phyloP scores from a whole-genome alignment of 2,113 vertebrate genomes.

The Panthera uncia region DNA sequence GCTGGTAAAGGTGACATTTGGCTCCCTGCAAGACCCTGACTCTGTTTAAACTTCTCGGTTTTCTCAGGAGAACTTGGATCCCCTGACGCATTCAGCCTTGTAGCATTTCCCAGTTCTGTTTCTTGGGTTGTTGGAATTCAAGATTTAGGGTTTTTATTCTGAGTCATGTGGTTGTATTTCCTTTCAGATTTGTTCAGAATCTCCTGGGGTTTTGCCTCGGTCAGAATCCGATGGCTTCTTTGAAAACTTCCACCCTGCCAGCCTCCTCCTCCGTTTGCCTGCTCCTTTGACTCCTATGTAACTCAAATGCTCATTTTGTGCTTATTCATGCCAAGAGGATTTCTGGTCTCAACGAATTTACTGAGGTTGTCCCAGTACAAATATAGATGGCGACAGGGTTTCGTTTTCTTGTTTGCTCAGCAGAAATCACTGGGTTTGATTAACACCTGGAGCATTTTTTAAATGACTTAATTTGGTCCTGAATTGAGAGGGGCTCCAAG shows the following conservation, averaged over 20 bases:
- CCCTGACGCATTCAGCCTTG: no score
- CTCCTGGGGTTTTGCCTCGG: background rate
- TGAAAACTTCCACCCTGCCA: background rate
- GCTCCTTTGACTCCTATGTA: background rate
- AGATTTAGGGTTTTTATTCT: background rate
- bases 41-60: background rate
- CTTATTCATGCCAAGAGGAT: background rate
- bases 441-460: background rate
- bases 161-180: background rate
- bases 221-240: background rate
- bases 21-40: background rate
- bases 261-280: background rate
- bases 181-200: background rate
- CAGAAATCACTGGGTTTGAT: background rate
- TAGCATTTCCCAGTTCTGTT: background rate
- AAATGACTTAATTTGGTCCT: background rate
- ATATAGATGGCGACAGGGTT: background rate
- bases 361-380: constrained; percentile 14
- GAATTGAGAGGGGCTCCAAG: background rate
- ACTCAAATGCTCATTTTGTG: background rate
- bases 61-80: background rate
- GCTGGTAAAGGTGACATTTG: background rate
- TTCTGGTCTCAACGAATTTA: constrained; percentile 20
- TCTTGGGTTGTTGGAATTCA: background rate
- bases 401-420: constrained; percentile 39